A percentile compares a stretch with the other conserved stretches of the same genome.
Evolutionary conservation across 2,113 vertebrate genomes (phyloP).

Genomic region (Ophthalmolycus amberensis): DNA sequence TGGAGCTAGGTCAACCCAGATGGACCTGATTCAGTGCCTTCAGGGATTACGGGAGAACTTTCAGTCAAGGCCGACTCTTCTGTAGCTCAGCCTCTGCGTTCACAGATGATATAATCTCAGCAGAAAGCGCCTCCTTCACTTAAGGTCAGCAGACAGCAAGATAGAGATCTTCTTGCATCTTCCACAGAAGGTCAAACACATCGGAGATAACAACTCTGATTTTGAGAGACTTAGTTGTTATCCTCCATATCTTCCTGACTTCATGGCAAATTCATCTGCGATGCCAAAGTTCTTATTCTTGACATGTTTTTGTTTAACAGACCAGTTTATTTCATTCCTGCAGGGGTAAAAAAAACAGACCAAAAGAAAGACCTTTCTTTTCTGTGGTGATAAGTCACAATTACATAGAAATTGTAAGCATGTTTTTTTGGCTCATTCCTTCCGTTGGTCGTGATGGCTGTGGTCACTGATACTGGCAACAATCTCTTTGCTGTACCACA

Average conservation of each 20-base stretch:
- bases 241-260: slow-evolving; percentile 22
- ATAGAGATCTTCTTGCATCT: slow-evolving; percentile 33
- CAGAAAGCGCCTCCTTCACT: slow-evolving; percentile 28
- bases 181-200: slow-evolving; percentile 39
- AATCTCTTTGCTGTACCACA: slow-evolving; percentile 45
- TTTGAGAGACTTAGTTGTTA: slow-evolving; percentile 12
- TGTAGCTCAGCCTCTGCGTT: slow-evolving; percentile 13
- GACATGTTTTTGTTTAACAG: not conserved
- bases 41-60: not conserved
- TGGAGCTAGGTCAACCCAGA: not conserved
- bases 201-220: slow-evolving; percentile 28
- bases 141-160: slow-evolving; percentile 41
- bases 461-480: slow-evolving; percentile 56
- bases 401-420: slow-evolving; percentile 54
- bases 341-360: slow-evolving; percentile 11
- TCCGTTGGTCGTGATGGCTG: slow-evolving; percentile 57
- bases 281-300: slow-evolving; percentile 18
- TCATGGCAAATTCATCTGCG: slow-evolving; percentile 18
- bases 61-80: slow-evolving; percentile 22
- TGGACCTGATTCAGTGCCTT: not conserved
- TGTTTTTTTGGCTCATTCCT: slow-evolving; percentile 55
- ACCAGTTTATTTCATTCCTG: slow-evolving; percentile 15
- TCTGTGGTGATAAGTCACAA: slow-evolving; percentile 61
- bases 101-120: slow-evolving; percentile 32
- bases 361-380: slow-evolving; percentile 41